Evolutionary conservation across 2,888 invertebrate genomes (phyloP).

Genomic region (Tenthredo notha): DNA sequence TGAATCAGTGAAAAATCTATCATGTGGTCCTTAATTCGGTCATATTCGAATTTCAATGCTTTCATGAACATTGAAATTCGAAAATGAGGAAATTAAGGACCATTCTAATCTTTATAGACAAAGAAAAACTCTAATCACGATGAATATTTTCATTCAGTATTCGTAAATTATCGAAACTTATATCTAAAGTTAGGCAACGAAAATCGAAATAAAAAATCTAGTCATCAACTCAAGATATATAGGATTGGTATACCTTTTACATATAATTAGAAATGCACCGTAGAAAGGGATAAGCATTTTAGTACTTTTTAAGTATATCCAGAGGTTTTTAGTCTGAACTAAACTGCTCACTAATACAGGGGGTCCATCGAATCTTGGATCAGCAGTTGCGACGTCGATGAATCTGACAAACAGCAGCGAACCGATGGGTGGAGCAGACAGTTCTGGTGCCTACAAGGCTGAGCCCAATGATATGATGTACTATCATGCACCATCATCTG

Average conservation of each 20-base stretch:
- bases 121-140: not conserved
- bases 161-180: not conserved
- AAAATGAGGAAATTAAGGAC: too few relatives aligned
- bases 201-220: not conserved
- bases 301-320: not conserved
- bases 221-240: not conserved
- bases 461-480: slow-evolving; percentile 89
- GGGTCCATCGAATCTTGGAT: slow-evolving; percentile 83
- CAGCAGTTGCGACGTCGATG: slow-evolving; percentile 89
- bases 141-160: not conserved
- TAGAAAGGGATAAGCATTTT: not conserved
- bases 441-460: slow-evolving; percentile 84
- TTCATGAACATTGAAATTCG: too few relatives aligned
- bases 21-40: too few relatives aligned
- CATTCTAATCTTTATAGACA: too few relatives aligned
- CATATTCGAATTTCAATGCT: too few relatives aligned
- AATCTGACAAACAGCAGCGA: slow-evolving; percentile 88
- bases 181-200: not conserved
- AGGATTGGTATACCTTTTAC: not conserved
- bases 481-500: slow-evolving; percentile 82
- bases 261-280: not conserved
- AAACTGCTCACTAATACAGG: slow-evolving; percentile 72
- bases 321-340: slow-evolving; percentile 64
- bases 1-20: too few relatives aligned
- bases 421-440: slow-evolving; percentile 82